Evolutionary conservation across 2,888 invertebrate species (phyloP).

Genomic region (Liposcelis brunnea): DNA sequence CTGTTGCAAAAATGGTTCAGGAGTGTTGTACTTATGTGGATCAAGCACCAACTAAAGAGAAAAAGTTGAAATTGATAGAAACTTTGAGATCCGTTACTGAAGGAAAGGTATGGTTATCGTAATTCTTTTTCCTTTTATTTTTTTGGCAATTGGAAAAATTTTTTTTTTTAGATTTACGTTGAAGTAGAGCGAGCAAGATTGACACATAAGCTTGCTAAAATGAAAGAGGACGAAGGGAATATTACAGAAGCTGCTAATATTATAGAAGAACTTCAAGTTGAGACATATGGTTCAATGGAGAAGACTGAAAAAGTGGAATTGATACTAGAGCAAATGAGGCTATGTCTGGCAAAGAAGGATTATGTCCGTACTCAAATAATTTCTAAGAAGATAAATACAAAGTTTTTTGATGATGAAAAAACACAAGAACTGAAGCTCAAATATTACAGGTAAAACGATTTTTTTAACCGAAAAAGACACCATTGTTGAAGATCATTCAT

Average conservation of each 20-base stretch:
- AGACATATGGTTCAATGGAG: conserved; percentile 99
- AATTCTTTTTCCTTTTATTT: conserved; percentile 1
- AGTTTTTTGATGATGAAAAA: conserved; percentile 83
- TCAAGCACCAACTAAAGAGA: conserved; percentile 76
- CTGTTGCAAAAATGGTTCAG: conserved; percentile 93
- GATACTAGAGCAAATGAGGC: conserved; percentile 95
- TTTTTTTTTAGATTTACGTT: conserved; percentile 69
- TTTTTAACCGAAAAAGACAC: too few relatives aligned
- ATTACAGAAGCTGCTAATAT: conserved; percentile 80
- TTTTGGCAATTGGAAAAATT: conserved; percentile 6
- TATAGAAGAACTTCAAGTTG: conserved; percentile 89
- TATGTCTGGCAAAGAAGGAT: conserved; percentile 89
- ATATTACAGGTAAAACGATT: conserved; percentile 37
- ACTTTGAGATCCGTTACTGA: conserved; percentile 89
- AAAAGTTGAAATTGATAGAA: conserved; percentile 86
- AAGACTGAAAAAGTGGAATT: conserved; percentile 90
- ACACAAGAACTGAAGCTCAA: conserved; percentile 49
- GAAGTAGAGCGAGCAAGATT: conserved; percentile 95
- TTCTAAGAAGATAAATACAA: conserved; percentile 93
- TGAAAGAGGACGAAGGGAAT: conserved; percentile 69
- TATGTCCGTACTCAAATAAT: conserved; percentile 96
- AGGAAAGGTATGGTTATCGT: conserved; percentile 52
- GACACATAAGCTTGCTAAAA: conserved; percentile 74
- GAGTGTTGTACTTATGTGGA: conserved; percentile 89
- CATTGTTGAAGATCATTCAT: not conserved